These are phyloP conservation scores for Chorisops tibialis DNA, from an alignment of 2,888 invertebrate genomes.

Conservation along the genomic window DNA sequence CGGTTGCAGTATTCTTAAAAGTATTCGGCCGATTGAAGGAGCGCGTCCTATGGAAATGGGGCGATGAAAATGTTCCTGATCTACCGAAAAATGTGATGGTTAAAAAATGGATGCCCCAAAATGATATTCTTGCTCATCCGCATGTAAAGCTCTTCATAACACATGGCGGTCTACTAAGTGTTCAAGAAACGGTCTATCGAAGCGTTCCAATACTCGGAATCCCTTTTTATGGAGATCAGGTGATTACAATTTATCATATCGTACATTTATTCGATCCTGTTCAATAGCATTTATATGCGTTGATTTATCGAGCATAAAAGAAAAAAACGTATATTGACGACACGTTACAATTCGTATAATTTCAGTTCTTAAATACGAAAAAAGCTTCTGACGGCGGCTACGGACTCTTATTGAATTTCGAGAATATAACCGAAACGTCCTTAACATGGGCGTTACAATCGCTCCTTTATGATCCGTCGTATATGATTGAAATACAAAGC, in stretches of 20 bases:
- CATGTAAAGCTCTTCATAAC: conserved; percentile 51
- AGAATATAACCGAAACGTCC: conserved; percentile 45
- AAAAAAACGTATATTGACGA: not conserved
- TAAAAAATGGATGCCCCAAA: conserved; percentile 55
- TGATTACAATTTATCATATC: conserved; percentile 15
- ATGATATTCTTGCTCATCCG: conserved; percentile 54
- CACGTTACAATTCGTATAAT: conserved; percentile 20
- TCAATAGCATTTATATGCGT: not conserved
- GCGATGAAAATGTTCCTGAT: conserved; percentile 45
- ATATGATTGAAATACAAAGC: conserved; percentile 43
- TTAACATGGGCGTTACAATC: conserved; percentile 46
- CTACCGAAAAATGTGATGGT: conserved; percentile 51
- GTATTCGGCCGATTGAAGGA: conserved; percentile 49
- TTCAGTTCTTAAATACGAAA: conserved; percentile 42
- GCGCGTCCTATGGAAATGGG: conserved; percentile 54
- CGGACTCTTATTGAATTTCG: conserved; percentile 43
- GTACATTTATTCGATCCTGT: not conserved
- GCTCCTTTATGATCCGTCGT: conserved; percentile 46
- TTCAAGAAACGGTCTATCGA: conserved; percentile 51
- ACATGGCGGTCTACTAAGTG: conserved; percentile 50
- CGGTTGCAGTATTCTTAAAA: conserved; percentile 44
- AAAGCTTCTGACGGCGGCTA: conserved; percentile 43
- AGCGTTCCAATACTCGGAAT: conserved; percentile 52
- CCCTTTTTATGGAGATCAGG: conserved; percentile 51
- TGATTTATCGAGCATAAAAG: not conserved